Evolutionary conservation across 2,888 invertebrate species (phyloP), one percentile per base, ranked within the genome.

Genomic region (Lasioglossum morio): DNA sequence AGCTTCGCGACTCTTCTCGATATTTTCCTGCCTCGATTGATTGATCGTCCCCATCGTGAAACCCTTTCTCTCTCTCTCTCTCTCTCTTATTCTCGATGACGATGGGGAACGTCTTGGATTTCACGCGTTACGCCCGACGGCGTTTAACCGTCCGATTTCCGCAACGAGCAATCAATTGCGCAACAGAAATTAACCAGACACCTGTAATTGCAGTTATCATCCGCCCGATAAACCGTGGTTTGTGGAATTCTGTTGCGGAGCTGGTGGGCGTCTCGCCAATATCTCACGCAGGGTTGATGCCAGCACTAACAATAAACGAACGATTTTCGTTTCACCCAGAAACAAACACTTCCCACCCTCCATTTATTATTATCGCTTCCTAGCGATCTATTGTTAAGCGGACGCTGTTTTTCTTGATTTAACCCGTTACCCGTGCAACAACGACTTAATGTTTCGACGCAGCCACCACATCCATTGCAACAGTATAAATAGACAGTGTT

Each of bases 1-100:
- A 83, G 87, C 88, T 86, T 88, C 85, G 48, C 81, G 73, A 77
- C 83, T 69, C 72, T 70, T 78, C 77, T 53, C 60, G 57, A 48
- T 72, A 53, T 77, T 77, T 73, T 70, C 72, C 69, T 79, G 43
- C 69, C 8, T 85, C 73, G 53, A 60, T 72, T 40, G 72, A 85
- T 79, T 77, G 83, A 79, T 79, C 53, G 27, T 57, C n/a, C 23
- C 57, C 57, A n/a, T 57, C 57, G n/a, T 12, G 12, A 12, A 57
- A 57, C 57, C n/a, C 19, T 23, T 10, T 57, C 10, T n/a, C 10
- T 53, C 8, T 23, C 37, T 37, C 37, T 37, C 74, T 43, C n/a
- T 27, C 23, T 37, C 40, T 19, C 46, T 60, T 12, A 14, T 43
- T 2, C 0, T 27, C 1, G 37, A 46, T 1, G 23, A 46, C 43